Evolutionary conservation across 2,797 vertebrate genomes (phyloP).

Genomic region (Eulemur rubriventer): DNA sequence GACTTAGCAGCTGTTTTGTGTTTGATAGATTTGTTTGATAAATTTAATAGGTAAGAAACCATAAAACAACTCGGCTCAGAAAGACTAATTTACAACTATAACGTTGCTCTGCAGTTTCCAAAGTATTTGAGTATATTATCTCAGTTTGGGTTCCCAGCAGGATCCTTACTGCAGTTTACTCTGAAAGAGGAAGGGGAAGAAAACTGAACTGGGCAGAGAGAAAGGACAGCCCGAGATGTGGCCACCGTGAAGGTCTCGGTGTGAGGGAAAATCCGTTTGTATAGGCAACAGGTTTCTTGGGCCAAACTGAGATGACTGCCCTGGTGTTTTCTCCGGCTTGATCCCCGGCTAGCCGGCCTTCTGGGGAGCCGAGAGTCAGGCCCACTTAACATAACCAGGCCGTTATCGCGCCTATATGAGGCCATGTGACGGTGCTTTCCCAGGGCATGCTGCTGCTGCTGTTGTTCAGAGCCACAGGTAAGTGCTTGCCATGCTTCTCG

Average conservation of each 20-base stretch:
- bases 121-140: not conserved
- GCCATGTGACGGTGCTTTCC: too few species aligned
- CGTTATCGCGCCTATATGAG: too few species aligned
- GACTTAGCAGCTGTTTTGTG: not conserved
- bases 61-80: not conserved
- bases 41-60: not conserved
- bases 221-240: accelerated
- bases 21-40: not conserved
- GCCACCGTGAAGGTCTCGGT: accelerated
- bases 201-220: accelerated
- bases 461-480: too few species aligned
- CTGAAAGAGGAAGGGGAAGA: not conserved
- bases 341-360: too few species aligned
- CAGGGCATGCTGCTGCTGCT: too few species aligned
- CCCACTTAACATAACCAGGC: too few species aligned
- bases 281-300: too few species aligned
- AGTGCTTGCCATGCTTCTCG: too few species aligned
- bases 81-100: not conserved
- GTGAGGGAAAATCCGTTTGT: too few species aligned
- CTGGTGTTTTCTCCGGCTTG: too few species aligned
- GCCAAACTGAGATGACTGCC: too few species aligned
- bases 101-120: not conserved
- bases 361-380: too few species aligned
- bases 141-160: not conserved
- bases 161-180: accelerated